These are phyloP conservation scores for Noctua janthina DNA, from an alignment of 2,888 invertebrate species.

Conservation along the genomic window DNA sequence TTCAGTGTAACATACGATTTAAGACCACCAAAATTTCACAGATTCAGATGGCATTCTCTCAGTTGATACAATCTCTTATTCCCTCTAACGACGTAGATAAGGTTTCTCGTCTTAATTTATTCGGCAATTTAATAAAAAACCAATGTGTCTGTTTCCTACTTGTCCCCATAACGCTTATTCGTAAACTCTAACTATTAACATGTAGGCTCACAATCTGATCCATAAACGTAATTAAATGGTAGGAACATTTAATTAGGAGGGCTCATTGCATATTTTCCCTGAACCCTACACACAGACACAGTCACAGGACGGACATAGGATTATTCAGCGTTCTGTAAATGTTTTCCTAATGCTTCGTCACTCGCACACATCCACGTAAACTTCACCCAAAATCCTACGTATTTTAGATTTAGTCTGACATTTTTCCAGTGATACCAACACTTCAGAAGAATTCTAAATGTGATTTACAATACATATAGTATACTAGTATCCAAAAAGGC, in stretches of 20 bases:
- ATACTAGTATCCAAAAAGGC: too few species aligned
- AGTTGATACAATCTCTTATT: conserved; percentile 24
- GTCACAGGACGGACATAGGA: neutral
- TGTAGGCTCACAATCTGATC: conserved; percentile 52
- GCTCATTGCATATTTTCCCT: conserved; percentile 43
- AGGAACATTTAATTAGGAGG: conserved; percentile 54
- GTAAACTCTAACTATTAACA: conserved; percentile 37
- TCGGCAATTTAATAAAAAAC: conserved; percentile 9
- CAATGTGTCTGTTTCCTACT: conserved; percentile 9
- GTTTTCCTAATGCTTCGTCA: conserved; percentile 16
- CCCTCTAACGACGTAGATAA: conserved; percentile 1
- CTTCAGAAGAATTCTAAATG: neutral
- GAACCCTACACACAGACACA: conserved; percentile 30
- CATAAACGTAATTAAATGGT: conserved; percentile 43
- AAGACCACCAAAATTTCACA: conserved; percentile 7
- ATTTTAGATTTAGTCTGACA: conserved; percentile 15
- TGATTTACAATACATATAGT: neutral
- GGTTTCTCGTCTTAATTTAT: conserved; percentile 13
- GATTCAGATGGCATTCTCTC: neutral
- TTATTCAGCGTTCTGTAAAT: conserved; percentile 24
- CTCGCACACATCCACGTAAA: neutral
- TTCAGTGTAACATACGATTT: conserved; percentile 9
- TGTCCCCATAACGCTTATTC: neutral
- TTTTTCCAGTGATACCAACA: conserved; percentile 10
- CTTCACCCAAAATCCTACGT: conserved; percentile 2